Evolutionary conservation across 2,888 invertebrate species (phyloP).

Genomic region (Dolichomitus sp.): DNA sequence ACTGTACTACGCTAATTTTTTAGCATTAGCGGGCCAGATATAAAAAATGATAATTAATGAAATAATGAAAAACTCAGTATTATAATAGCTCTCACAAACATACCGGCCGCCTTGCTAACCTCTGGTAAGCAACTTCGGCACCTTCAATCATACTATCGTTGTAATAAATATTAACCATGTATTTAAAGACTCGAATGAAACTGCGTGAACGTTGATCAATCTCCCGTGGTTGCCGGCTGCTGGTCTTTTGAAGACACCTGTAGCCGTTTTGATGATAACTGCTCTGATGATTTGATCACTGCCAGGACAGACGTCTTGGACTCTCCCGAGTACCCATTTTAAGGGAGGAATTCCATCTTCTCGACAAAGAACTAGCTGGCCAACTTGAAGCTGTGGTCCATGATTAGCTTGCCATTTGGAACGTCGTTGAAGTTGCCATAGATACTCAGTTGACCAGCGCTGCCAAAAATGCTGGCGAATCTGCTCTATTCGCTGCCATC

Average conservation of each 20-base stretch:
- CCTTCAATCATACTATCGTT: too few species aligned
- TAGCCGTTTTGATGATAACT: constrained; percentile 13
- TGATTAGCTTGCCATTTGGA: constrained; percentile 47
- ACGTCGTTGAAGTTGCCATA: constrained; percentile 41
- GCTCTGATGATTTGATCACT: constrained; percentile 5
- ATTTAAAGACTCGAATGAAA: too few species aligned
- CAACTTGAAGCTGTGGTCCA: background rate
- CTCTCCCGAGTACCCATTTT: constrained; percentile 7
- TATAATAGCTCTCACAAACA: too few species aligned
- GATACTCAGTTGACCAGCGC: constrained; percentile 63
- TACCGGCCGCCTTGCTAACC: too few species aligned
- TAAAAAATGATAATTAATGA: too few species aligned
- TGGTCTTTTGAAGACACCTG: constrained; percentile 10
- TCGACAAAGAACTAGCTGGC: constrained; percentile 1
- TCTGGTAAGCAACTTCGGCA: too few species aligned
- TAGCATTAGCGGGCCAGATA: too few species aligned
- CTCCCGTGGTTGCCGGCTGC: background rate
- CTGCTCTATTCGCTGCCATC: constrained; percentile 61
- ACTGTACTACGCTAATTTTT: too few species aligned
- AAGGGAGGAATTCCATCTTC: constrained; percentile 9
- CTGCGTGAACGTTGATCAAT: too few species aligned
- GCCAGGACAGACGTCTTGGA: constrained; percentile 5
- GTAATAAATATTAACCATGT: too few species aligned
- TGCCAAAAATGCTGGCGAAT: constrained; percentile 64
- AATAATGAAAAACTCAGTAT: too few species aligned